A percentile compares a stretch with the other conserved stretches of the same genome.
phyloP scores from a whole-genome alignment of 2,113 vertebrate genomes.

The Sclerurus mexicanus region DNA sequence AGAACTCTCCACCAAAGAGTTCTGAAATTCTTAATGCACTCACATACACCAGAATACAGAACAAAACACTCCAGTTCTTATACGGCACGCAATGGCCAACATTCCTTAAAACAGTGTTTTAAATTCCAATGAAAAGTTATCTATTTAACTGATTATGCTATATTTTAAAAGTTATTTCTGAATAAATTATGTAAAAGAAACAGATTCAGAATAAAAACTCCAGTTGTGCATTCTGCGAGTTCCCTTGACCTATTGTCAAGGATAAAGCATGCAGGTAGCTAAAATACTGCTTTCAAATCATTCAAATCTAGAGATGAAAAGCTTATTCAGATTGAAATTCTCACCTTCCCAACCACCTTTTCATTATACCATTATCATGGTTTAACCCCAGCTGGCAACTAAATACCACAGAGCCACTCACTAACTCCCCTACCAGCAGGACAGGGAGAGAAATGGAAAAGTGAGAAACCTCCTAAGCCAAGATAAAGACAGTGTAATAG shows the following conservation, averaged over 20 bases:
- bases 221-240: accelerated
- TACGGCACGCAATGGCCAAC: background rate
- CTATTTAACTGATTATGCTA: no score
- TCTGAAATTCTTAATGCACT: background rate
- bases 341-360: background rate
- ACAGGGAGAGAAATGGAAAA: accelerated
- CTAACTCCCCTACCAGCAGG: background rate
- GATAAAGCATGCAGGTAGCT: background rate
- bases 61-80: background rate
- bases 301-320: background rate
- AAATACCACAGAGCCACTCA: background rate
- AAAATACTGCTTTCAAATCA: background rate
- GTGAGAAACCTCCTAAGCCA: background rate
- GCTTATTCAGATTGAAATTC: background rate
- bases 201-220: background rate
- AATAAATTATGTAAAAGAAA: background rate
- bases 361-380: background rate
- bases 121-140: background rate
- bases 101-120: background rate
- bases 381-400: background rate
- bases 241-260: background rate
- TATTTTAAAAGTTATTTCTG: background rate
- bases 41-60: background rate
- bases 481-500: background rate
- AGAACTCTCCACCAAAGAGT: background rate